These are phyloP conservation scores for Echinarachnius parma DNA, from an alignment of 53 echinoderm and acorn worm species.

Conservation along the genomic window DNA sequence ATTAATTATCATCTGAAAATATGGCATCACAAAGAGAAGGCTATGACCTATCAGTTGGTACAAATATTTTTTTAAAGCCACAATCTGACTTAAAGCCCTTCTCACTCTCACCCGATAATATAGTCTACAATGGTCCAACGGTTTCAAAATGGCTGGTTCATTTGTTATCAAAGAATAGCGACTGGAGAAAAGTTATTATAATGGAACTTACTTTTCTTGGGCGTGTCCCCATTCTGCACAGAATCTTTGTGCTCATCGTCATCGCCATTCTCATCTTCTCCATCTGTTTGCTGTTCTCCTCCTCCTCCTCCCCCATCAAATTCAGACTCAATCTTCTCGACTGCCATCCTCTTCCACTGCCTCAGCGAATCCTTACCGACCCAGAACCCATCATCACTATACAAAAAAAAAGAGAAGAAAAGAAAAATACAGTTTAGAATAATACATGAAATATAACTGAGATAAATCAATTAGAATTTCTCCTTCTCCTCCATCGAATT, in stretches of 20 bases:
- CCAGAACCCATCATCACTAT: conserved; percentile 74
- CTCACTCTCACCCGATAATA: too few species aligned
- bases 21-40: too few species aligned
- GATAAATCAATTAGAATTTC: too few species aligned
- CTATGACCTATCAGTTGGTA: too few species aligned
- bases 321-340: conserved; percentile 45
- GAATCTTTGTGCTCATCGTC: background rate
- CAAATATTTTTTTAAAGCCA: too few species aligned
- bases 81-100: too few species aligned
- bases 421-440: background rate
- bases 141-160: too few species aligned
- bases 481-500: conserved; percentile 29
- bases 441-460: too few species aligned
- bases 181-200: too few species aligned
- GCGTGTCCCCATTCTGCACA: background rate
- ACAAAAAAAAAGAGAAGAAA: background rate
- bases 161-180: too few species aligned
- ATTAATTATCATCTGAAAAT: too few species aligned
- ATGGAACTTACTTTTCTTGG: background rate
- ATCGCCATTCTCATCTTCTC: conserved; percentile 5
- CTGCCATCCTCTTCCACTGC: conserved; percentile 78
- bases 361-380: conserved; percentile 77
- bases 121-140: too few species aligned
- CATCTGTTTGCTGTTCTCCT: background rate
- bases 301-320: conserved; percentile 20